Base-by-base conservation (phyloP, 2,113 vertebrate species). In the Oreochromis tanganicae region DNA sequence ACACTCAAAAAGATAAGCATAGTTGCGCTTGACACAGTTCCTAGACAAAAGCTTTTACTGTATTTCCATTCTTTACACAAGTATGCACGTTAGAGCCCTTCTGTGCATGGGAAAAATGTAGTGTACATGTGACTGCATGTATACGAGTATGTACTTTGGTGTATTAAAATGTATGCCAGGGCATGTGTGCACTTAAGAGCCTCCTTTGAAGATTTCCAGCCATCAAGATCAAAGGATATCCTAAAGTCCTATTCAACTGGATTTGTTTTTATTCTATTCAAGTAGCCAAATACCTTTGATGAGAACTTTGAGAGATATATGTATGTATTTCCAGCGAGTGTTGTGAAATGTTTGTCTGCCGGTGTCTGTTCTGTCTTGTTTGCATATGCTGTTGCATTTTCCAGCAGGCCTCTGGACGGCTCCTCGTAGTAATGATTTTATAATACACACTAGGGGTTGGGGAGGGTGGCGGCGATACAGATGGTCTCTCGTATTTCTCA, bases 401-500 rank as follows among this genome's bases (percentile, higher is more conserved):
- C 86, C 83, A 89, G 85, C 78, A 82, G 87, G 81, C 36, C 68
- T n/a, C 88, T 88, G 80, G 82, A 92, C 12, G n/a, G 71, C 84
- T 93, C 82, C 85, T 85, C 13, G 3, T 68, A 34, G 43, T 95
- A 94, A 95, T 93, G 91, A 91, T 94, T 94, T 95, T 95, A 92
- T 93, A 92, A 93, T 90, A 36, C 90, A 84, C 85, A 73, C 85
- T 83, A 59, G 84, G 79, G 88, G 84, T 79, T 87, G 79, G 80
- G 66, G 87, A 89, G 86, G 80, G 63, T 80, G 68, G 81, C 63
- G 34, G 80, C 83, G 80, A 91, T 93, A 85, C 87, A 90, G 85
- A 93, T 92, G 89, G 92, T 85, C 85, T 92, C 91, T 94, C 86
- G 5, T 92, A 89, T 93, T 95, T 94, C 87, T 93, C 92, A 88